Percentiles rank a stretch among this genome's conserved stretches.
These are phyloP conservation scores for Latrodectus hesperus DNA, from an alignment of 2,888 invertebrate species.

Conservation along the genomic window DNA sequence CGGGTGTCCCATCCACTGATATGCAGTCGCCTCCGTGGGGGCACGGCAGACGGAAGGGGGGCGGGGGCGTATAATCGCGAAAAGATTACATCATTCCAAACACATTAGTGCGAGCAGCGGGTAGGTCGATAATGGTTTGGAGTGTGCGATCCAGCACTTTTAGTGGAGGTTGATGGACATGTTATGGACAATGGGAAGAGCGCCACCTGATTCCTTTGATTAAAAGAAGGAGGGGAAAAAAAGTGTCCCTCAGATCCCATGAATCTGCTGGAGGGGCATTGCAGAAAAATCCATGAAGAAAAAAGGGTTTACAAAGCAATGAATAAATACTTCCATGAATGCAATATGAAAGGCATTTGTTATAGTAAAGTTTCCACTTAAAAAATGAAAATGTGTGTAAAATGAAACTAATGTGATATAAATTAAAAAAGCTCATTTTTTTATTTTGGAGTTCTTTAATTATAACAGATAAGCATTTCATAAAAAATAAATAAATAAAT, in stretches of 20 bases:
- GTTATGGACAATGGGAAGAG: slow-evolving; percentile 12
- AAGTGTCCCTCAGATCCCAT: not conserved
- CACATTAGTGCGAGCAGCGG: slow-evolving; percentile 46
- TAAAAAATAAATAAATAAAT: no score
- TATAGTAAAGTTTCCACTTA: no score
- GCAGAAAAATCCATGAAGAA: not conserved
- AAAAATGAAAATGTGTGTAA: no score
- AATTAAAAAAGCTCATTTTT: no score
- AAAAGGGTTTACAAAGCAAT: not conserved
- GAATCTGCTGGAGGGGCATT: not conserved
- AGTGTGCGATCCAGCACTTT: slow-evolving; percentile 21
- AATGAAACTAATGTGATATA: no score
- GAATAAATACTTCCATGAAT: no score
- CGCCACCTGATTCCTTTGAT: not conserved
- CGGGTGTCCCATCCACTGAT: not conserved
- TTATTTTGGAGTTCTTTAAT: no score
- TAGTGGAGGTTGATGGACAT: not conserved
- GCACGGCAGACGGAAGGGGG: not conserved
- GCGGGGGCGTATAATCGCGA: slow-evolving; percentile 31
- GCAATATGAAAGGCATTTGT: no score
- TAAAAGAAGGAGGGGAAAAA: not conserved
- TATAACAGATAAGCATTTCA: no score
- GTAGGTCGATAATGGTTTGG: slow-evolving; percentile 34
- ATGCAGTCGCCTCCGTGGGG: not conserved
- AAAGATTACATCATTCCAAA: slow-evolving; percentile 60